Evolutionary conservation across 2,113 vertebrate genomes (phyloP), one percentile per base, ranked within the genome.

Genomic region (Pardalotus punctatus): DNA sequence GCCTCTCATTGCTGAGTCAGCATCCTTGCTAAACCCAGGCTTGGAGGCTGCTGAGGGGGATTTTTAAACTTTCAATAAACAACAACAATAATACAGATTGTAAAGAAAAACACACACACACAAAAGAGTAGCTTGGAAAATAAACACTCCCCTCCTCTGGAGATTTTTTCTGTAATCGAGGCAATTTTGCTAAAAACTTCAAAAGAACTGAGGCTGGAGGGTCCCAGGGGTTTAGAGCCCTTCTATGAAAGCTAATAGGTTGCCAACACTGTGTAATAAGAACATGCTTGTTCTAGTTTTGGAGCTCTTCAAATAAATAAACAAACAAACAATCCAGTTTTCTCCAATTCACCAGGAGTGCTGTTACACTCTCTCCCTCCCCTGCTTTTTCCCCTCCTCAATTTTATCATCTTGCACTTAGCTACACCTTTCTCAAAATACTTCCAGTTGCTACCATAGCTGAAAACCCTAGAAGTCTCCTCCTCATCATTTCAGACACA

Each of bases 361-460:
- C 28, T 50, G 16, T n/a, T 38, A 74, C 7, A 35, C 0, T 4
- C 25, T 42, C 40, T 53, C 53, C 38, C 53, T n/a, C 20, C 35
- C 25, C 27, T 42, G 21, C 0, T 47, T 81, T 78, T 36, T 33
- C 10, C 10, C 45, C 29, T 50, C 38, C 9, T 71, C 50, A 45
- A 10, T 74, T 74, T 91, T 60, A 70, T 42, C 51, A 86, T 10
- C 43, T 11, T 62, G 69, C 64, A 73, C 64, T 76, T 36, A 31
- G 79, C 14, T 91, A 72, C 48, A 85, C 18, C 70, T 74, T 80
- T 66, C 80, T 83, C 80, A 93, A 95, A 93, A 88, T 80, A 90
- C 62, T 86, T 74, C 71, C 51, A 82, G 73, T 22, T 92, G 61
- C 51, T 94, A 73, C 45, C 84, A 45, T 23, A 70, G 58, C 38